Percentiles rank a stretch among this genome's conserved stretches.
These are phyloP conservation scores for Ficedula albicollis DNA, from an alignment of 2,797 vertebrate genomes.

Conservation along the genomic window DNA sequence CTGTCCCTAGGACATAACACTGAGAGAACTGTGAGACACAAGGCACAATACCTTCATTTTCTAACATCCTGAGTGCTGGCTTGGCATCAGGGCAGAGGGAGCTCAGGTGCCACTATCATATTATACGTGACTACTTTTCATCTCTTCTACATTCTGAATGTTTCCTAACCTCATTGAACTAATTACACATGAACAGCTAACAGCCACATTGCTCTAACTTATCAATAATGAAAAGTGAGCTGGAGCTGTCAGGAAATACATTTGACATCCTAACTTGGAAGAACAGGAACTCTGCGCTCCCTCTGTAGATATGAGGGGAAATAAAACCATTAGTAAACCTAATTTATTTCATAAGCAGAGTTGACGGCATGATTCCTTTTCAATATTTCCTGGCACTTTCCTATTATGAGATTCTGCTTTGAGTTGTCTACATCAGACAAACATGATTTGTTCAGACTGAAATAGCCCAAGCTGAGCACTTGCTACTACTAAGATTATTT, in stretches of 20 bases:
- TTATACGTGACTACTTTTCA: not conserved
- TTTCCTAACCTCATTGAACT: conserved; percentile 34
- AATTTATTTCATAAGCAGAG: conserved; percentile 51
- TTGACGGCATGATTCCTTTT: conserved; percentile 40
- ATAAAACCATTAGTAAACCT: conserved; percentile 54
- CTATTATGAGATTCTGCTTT: conserved; percentile 29
- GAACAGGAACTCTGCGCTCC: conserved; percentile 10
- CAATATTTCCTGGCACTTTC: conserved; percentile 38
- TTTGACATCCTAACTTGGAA: conserved; percentile 31
- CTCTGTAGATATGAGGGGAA: conserved; percentile 20
- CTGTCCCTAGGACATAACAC: not conserved
- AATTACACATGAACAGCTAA: conserved; percentile 30
- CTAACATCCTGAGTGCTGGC: not conserved
- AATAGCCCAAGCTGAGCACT: conserved; percentile 14
- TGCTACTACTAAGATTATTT: not conserved
- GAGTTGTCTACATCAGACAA: conserved; percentile 15
- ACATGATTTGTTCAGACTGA: conserved; percentile 6
- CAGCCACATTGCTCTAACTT: conserved; percentile 6
- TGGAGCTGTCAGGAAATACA: conserved; percentile 48
- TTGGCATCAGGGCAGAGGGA: not conserved
- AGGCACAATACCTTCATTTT: not conserved
- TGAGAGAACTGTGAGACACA: not conserved
- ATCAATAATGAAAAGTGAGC: conserved; percentile 50
- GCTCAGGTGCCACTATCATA: not conserved
- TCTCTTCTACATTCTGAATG: not conserved